Evolutionary conservation across 2,888 invertebrate species (phyloP).

Genomic region (Cataglyphis cursor): DNA sequence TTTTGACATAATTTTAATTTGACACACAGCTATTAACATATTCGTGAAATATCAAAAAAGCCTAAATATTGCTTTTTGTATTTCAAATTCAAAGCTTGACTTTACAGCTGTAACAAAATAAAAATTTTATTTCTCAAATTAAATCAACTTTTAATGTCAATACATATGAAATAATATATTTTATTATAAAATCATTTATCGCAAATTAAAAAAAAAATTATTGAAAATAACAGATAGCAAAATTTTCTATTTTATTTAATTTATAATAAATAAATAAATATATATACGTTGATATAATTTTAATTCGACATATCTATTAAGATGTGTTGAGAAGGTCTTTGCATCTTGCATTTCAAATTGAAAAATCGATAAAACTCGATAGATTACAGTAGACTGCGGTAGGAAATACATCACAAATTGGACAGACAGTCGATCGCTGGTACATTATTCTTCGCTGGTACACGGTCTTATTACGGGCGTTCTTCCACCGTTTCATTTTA

Average conservation of each 20-base stretch:
- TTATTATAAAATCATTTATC: neutral
- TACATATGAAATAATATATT: neutral
- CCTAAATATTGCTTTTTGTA: no score
- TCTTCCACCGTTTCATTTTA: slow-evolving; percentile 10
- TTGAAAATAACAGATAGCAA: neutral
- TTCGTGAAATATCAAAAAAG: no score
- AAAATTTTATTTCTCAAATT: neutral
- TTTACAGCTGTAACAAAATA: slow-evolving; percentile 85
- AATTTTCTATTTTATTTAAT: neutral
- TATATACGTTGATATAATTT: neutral
- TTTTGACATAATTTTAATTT: no score
- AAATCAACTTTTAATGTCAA: no score
- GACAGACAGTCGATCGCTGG: neutral
- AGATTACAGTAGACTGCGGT: neutral
- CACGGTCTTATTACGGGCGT: neutral
- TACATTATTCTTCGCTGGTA: neutral
- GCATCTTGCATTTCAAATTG: neutral
- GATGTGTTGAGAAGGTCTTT: neutral
- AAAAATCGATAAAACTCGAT: neutral
- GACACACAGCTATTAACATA: no score
- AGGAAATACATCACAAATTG: neutral
- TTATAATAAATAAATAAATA: neutral
- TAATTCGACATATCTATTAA: neutral
- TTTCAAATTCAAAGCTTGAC: no score
- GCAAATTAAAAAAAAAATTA: neutral